These are phyloP conservation scores for Echeneis naucrates DNA, from an alignment of 2,797 vertebrate species.

Conservation along the genomic window DNA sequence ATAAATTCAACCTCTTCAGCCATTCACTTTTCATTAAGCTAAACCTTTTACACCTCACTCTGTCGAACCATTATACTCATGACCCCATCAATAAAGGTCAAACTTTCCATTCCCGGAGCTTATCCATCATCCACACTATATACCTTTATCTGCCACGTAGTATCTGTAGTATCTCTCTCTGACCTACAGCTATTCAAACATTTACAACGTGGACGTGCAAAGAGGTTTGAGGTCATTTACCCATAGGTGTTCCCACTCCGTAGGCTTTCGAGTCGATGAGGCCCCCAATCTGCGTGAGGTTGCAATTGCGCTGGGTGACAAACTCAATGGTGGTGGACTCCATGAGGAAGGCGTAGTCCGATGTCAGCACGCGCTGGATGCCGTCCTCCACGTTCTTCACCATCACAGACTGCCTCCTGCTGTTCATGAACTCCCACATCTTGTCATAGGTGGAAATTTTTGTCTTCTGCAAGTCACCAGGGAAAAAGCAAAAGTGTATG, in stretches of 20 bases:
- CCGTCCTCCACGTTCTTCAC: slow-evolving; percentile 97
- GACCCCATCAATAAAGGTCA: slow-evolving; percentile 72
- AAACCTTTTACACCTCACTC: slow-evolving; percentile 58
- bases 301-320: slow-evolving; percentile 97
- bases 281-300: slow-evolving; percentile 97
- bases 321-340: slow-evolving; percentile 99
- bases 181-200: slow-evolving; percentile 9
- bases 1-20: slow-evolving; percentile 66
- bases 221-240: slow-evolving; percentile 75
- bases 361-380: slow-evolving; percentile 94
- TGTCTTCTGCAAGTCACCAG: slow-evolving; percentile 87
- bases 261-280: slow-evolving; percentile 99
- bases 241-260: slow-evolving; percentile 97
- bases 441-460: slow-evolving; percentile 98
- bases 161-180: slow-evolving; percentile 34
- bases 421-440: slow-evolving; percentile 99
- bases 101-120: slow-evolving; percentile 42
- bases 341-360: slow-evolving; percentile 97
- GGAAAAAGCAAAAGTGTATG: background rate
- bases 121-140: slow-evolving; percentile 50
- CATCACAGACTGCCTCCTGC: slow-evolving; percentile 94
- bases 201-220: background rate
- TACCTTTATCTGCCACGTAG: slow-evolving; percentile 38
- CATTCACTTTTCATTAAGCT: slow-evolving; percentile 66
- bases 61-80: slow-evolving; percentile 38